A percentile compares a stretch with the other conserved stretches of the same genome.
Evolutionary conservation across 2,888 invertebrate species (phyloP).

Genomic region (Drosophila emarginata): DNA sequence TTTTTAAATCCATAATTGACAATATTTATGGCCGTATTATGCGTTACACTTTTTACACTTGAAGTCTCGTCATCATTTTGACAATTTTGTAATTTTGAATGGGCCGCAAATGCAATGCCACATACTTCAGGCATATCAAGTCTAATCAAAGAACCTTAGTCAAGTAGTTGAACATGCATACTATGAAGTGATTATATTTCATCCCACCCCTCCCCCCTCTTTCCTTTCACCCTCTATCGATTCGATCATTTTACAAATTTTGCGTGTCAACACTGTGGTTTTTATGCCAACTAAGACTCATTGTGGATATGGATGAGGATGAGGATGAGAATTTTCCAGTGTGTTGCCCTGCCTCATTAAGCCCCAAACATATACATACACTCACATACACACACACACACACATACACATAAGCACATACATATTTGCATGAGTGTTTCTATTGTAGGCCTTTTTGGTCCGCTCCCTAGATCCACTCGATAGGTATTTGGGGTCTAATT

Average conservation of each 20-base stretch:
- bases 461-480: conserved; percentile 23
- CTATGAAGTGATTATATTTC: conserved; percentile 1
- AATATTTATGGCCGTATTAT: background rate
- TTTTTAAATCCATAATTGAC: too few relatives aligned
- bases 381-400: conserved; percentile 17
- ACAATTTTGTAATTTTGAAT: background rate
- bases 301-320: background rate
- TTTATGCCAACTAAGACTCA: conserved; percentile 12
- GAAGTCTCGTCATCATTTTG: background rate
- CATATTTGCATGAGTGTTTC: conserved; percentile 4
- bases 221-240: background rate
- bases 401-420: background rate
- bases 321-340: conserved; percentile 7
- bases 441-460: conserved; percentile 1
- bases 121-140: background rate
- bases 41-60: background rate
- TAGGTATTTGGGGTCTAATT: conserved; percentile 65
- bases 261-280: conserved; percentile 50
- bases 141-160: background rate
- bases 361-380: conserved; percentile 24
- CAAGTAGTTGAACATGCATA: conserved; percentile 3
- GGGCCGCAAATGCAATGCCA: background rate
- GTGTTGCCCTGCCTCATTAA: conserved; percentile 52
- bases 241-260: conserved; percentile 55
- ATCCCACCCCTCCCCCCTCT: background rate